Evolutionary conservation across 2,797 vertebrate genomes (phyloP).

Genomic region (Anguilla anguilla): DNA sequence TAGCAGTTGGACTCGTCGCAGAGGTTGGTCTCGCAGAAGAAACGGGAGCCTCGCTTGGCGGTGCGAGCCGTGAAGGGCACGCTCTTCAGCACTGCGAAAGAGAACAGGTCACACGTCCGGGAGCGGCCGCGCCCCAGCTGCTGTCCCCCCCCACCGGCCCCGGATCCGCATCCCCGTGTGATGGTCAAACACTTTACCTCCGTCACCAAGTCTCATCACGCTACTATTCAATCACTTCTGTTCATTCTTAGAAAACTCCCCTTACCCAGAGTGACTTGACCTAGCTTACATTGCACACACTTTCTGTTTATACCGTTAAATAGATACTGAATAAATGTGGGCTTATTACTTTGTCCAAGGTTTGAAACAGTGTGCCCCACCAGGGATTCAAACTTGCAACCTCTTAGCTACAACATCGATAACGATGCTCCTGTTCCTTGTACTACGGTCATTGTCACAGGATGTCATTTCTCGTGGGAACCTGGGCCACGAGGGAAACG

Average conservation of each 20-base stretch:
- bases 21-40: constrained; percentile 96
- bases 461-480: background rate
- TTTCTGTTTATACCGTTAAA: background rate
- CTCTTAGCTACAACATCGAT: background rate
- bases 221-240: background rate
- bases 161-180: background rate
- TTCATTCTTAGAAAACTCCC: background rate
- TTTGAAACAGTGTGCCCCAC: background rate
- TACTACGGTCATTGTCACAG: background rate
- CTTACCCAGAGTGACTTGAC: background rate
- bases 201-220: background rate
- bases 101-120: constrained; percentile 62
- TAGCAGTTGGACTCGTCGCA: constrained; percentile 99
- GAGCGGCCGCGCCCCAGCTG: constrained; percentile 9
- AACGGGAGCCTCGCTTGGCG: constrained; percentile 98
- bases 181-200: background rate
- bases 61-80: constrained; percentile 98
- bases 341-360: background rate
- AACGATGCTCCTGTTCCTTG: too few species aligned
- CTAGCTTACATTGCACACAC: background rate
- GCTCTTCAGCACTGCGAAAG: constrained; percentile 98
- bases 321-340: background rate
- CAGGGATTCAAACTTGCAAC: background rate
- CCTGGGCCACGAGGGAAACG: background rate
- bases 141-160: background rate